Evolutionary conservation across 1,140 invertebrate species (phyloP), one percentile per base, ranked within the genome.

Genomic region (Drosophila sulfurigaster): DNA sequence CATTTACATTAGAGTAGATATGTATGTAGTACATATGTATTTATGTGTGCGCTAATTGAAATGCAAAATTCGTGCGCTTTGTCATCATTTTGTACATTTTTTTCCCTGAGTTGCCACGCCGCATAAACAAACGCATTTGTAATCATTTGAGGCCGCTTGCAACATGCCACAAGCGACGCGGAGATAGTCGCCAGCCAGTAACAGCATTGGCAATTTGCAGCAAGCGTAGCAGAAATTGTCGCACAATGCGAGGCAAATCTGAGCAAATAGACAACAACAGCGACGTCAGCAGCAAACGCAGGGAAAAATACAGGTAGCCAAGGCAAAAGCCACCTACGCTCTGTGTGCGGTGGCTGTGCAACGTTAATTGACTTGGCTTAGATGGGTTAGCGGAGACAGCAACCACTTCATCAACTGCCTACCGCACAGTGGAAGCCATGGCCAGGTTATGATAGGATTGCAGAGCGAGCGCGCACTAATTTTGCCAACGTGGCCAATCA

Each of bases 401-500:
- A 56, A 72, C 45, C 69, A 86, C 82, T 87, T 73, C 58, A 87
- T 83, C 74, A 88, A 56, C 65, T 49, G 67, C 20, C 46, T 45
- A 43, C 38, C 11, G 45, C 11, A 54, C n/a, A 46, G 49, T 41
- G 13, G 54, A 13, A 43, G 16, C 28, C 15, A 30, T 52, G 78
- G 56, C 49, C 54, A 15, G 32, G 54, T 41, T 57, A 41, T 57
- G 54, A 41, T 57, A 73, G 81, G 82, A 75, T 85, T 71, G 54
- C 79, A 65, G 48, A 49, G 41, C 48, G 65, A 68, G 28, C 48
- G n/a, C 49, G 86, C 52, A 85, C 85, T 89, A 89, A 89, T 89
- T 89, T 89, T 66, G 75, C 63, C 79, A 85, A 89, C 85, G 85
- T 89, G 85, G 85, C 81, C 85, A 89, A 89, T 89, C 85, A 89